phyloP scores from a whole-genome alignment of 2,888 invertebrate genomes.

The Drosophila infuscata region DNA sequence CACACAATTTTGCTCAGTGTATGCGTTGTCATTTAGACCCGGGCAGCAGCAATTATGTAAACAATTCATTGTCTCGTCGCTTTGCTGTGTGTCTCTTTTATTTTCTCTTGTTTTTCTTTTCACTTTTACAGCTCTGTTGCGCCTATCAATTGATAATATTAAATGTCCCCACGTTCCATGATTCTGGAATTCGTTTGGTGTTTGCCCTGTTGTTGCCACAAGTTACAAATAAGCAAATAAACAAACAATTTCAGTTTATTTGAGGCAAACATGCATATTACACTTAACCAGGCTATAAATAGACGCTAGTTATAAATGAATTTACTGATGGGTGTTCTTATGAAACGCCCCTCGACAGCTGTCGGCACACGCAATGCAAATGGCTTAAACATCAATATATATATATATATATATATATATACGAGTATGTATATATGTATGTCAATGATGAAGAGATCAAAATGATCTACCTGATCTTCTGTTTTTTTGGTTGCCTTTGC shows the following conservation, averaged over 20 bases:
- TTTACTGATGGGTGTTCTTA: slow-evolving; percentile 16
- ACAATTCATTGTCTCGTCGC: slow-evolving; percentile 33
- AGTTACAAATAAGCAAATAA: slow-evolving; percentile 26
- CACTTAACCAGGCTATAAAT: slow-evolving; percentile 8
- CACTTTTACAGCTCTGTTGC: slow-evolving; percentile 11
- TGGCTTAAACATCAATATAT: neutral
- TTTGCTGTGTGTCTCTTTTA: neutral
- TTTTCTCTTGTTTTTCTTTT: slow-evolving; percentile 1
- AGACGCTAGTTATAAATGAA: neutral
- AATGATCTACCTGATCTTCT: slow-evolving; percentile 20
- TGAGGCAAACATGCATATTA: slow-evolving; percentile 37
- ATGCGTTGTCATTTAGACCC: slow-evolving; percentile 1
- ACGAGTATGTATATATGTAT: neutral
- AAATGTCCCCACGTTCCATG: slow-evolving; percentile 34
- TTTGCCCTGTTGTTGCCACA: slow-evolving; percentile 39
- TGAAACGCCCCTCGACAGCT: slow-evolving; percentile 33
- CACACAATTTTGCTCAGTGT: slow-evolving; percentile 12
- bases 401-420: neutral
- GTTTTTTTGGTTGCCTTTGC: slow-evolving; percentile 14
- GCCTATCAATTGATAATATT: slow-evolving; percentile 49
- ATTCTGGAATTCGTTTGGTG: slow-evolving; percentile 18
- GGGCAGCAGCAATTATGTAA: slow-evolving; percentile 30
- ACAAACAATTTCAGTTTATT: slow-evolving; percentile 34
- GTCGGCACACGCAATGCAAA: slow-evolving; percentile 33
- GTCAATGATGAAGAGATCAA: slow-evolving; percentile 18